Evolutionary conservation across 2,113 vertebrate genomes (phyloP).

Genomic region (Gambusia holbrooki): DNA sequence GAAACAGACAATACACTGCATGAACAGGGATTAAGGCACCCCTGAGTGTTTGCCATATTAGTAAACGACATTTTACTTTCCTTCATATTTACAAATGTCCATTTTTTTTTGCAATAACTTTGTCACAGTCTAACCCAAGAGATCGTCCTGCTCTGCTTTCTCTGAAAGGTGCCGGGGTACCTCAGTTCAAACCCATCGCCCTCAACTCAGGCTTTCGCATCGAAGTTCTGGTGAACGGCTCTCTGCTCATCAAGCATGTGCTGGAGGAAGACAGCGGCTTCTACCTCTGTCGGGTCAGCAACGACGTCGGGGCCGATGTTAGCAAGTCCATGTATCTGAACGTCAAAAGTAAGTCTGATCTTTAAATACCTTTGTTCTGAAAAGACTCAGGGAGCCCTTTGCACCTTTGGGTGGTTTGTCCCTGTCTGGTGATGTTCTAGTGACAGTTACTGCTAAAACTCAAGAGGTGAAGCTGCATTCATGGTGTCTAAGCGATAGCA

Average conservation of each 20-base stretch:
- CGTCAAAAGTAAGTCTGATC: slow-evolving; percentile 94
- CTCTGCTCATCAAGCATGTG: slow-evolving; percentile 95
- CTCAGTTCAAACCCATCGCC: slow-evolving; percentile 95
- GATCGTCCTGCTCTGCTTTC: neutral
- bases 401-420: neutral
- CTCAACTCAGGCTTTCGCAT: slow-evolving; percentile 91
- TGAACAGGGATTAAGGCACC: too few relatives aligned
- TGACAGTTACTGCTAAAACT: neutral
- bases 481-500: too few relatives aligned
- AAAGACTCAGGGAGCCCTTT: neutral
- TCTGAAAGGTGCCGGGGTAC: slow-evolving; percentile 89
- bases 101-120: too few relatives aligned
- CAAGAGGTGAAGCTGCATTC: too few relatives aligned
- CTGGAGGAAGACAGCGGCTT: slow-evolving; percentile 98
- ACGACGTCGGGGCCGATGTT: slow-evolving; percentile 98
- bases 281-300: slow-evolving; percentile 99
- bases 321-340: slow-evolving; percentile 99
- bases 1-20: too few relatives aligned
- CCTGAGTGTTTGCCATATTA: too few relatives aligned
- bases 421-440: neutral
- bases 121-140: neutral
- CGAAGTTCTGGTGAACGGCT: slow-evolving; percentile 94
- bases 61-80: too few relatives aligned
- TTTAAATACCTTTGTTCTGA: neutral
- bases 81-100: too few relatives aligned